Conservation (phyloP, 2,113 vertebrate genomes). For the Otis tarda region DNA sequence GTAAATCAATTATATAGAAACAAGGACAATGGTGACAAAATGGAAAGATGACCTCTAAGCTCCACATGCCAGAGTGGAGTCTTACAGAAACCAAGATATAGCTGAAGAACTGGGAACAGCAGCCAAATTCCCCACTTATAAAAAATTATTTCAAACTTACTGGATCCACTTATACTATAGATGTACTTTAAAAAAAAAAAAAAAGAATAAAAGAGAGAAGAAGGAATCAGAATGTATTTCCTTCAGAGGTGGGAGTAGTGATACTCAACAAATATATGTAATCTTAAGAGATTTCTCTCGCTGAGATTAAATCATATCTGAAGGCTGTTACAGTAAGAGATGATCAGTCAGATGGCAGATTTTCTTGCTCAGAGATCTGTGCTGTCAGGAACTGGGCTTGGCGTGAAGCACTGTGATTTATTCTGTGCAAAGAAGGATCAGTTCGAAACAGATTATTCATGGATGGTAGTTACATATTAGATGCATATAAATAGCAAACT, state of each 20-base stretch:
- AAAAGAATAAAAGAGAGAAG: not conserved
- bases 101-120: not conserved
- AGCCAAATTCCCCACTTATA: not conserved
- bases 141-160: not conserved
- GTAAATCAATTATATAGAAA: not conserved
- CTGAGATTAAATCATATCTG: not conserved
- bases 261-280: not conserved
- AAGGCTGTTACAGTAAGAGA: not conserved
- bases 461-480: not conserved
- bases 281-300: not conserved
- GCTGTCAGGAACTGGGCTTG: not conserved
- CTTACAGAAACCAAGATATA: not conserved
- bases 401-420: constrained; percentile 20
- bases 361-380: not conserved
- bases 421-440: constrained; percentile 13
- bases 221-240: not conserved
- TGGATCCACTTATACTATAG: not conserved
- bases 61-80: not conserved
- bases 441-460: not conserved
- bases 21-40: not conserved
- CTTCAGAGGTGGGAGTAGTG: not conserved
- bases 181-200: not conserved
- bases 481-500: not conserved
- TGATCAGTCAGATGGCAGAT: not conserved
- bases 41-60: not conserved